Evolutionary conservation across 1,140 invertebrate species (phyloP).

Genomic region (Ceratitis capitata): DNA sequence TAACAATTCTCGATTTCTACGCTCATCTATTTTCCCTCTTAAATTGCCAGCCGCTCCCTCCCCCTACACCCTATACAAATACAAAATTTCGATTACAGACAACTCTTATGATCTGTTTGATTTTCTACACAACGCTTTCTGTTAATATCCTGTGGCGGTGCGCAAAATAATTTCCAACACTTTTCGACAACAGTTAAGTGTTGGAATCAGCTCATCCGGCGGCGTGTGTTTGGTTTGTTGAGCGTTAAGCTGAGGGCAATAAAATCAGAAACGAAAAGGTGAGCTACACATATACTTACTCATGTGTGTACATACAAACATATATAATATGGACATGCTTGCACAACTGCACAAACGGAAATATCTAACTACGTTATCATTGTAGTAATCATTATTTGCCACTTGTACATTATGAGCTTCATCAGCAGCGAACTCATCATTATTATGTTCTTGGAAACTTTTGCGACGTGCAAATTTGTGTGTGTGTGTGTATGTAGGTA

Average conservation of each 20-base stretch:
- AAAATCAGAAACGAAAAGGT: not conserved
- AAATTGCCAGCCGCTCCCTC: not conserved
- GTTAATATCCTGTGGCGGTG: conserved; percentile 6
- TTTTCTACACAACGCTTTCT: not conserved
- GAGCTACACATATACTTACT: not conserved
- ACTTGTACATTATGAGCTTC: not conserved
- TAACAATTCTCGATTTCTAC: conserved; percentile 17
- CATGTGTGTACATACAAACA: not conserved
- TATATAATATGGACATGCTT: too few species aligned
- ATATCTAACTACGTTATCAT: not conserved
- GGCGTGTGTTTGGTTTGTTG: not conserved
- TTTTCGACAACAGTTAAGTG: not conserved
- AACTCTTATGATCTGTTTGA: too few species aligned
- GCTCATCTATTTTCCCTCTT: not conserved
- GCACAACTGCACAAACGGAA: not conserved
- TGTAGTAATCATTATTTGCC: too few species aligned
- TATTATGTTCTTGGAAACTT: not conserved
- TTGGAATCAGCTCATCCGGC: not conserved
- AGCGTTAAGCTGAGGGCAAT: not conserved
- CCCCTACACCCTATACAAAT: not conserved
- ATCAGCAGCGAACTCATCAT: not conserved
- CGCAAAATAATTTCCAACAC: not conserved
- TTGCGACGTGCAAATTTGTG: not conserved
- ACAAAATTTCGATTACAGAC: too few species aligned
- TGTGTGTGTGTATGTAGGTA: too few species aligned